Conservation (phyloP, 2,797 vertebrate species). For the Sparidentex hasta region DNA sequence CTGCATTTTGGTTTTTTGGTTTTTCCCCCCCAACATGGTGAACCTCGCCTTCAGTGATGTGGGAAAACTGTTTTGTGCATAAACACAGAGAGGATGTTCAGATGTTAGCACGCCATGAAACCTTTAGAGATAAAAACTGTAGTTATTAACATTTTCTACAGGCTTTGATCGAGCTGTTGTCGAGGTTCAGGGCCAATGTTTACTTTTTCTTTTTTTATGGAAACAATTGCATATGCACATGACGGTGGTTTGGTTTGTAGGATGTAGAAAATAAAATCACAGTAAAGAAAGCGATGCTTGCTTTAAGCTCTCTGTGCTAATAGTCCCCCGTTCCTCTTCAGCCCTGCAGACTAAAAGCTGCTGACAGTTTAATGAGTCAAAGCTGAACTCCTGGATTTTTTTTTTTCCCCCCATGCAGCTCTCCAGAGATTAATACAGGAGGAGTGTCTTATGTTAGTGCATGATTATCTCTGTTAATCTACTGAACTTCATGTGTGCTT, state of each 20-base stretch:
- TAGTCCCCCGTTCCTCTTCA: too few relatives aligned
- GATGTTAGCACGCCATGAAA: background rate
- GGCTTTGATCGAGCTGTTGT: background rate
- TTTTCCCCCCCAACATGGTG: background rate
- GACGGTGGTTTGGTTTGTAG: background rate
- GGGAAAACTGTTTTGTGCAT: slow-evolving; percentile 13
- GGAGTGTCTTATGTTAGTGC: too few relatives aligned
- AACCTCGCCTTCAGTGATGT: slow-evolving; percentile 22
- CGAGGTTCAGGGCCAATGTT: background rate
- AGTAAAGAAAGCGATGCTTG: background rate
- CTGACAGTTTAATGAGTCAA: too few relatives aligned
- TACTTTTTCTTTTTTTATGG: background rate
- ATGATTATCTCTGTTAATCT: too few relatives aligned
- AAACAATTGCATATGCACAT: background rate
- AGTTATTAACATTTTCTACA: slow-evolving; percentile 6
- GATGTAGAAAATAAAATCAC: background rate
- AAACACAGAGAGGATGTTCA: background rate
- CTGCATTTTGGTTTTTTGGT: background rate
- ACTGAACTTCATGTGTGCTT: too few relatives aligned
- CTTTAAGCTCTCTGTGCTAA: background rate
- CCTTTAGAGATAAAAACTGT: background rate
- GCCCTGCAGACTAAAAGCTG: too few relatives aligned
- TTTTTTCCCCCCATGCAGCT: too few relatives aligned
- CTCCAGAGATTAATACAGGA: too few relatives aligned
- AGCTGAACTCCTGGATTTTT: too few relatives aligned